These are phyloP conservation scores for Zosterops japonicus DNA, from an alignment of 2,113 vertebrate species.

Conservation along the genomic window DNA sequence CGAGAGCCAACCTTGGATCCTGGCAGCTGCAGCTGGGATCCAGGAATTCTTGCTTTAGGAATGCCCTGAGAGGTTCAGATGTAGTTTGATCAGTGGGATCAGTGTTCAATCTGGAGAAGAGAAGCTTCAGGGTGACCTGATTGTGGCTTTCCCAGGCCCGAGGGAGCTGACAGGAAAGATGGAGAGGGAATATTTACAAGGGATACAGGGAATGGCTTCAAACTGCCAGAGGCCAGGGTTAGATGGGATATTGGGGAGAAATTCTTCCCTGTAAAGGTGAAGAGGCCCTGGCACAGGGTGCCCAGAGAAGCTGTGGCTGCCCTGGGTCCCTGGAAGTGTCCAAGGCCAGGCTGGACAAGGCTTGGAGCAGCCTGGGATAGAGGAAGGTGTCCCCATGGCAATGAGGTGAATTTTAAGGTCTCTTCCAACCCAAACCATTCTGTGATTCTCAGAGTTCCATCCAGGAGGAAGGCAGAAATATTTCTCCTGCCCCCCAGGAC, in stretches of 20 bases:
- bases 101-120: background rate
- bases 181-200: background rate
- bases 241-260: background rate
- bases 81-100: background rate
- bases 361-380: fast-evolving
- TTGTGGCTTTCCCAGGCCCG: background rate
- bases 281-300: background rate
- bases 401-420: background rate
- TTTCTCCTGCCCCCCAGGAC: background rate
- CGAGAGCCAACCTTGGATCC: fast-evolving
- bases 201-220: background rate
- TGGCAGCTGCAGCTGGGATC: background rate
- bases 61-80: background rate
- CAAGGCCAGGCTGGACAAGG: background rate
- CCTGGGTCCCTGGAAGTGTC: background rate
- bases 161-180: background rate
- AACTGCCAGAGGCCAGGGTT: fast-evolving
- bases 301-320: background rate
- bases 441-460: background rate
- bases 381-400: background rate
- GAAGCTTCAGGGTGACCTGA: background rate
- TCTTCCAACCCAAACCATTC: background rate
- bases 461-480: background rate
- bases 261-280: background rate
- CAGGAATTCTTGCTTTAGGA: background rate